These are phyloP conservation scores for Phenganax marumi DNA, from an alignment of 92 coral and sea anemone genomes.

Conservation along the genomic window DNA sequence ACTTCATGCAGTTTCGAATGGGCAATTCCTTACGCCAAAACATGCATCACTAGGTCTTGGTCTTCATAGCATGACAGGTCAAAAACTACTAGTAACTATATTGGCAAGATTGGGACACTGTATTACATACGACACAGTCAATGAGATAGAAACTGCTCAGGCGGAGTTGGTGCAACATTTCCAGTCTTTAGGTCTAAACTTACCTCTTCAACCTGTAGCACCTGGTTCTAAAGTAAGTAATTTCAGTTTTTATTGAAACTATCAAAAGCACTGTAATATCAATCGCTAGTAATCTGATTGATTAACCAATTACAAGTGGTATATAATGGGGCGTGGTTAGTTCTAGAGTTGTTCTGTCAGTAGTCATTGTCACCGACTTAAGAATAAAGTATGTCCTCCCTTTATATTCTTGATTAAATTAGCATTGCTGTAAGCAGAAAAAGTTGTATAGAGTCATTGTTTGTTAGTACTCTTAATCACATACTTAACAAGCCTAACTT, in stretches of 20 bases:
- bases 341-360: too few relatives aligned
- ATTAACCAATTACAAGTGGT: too few relatives aligned
- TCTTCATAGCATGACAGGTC: conserved; percentile 22
- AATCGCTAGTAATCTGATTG: too few relatives aligned
- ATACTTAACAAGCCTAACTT: neutral
- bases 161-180: conserved; percentile 32
- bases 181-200: neutral
- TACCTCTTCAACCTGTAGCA: neutral
- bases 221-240: neutral
- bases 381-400: too few relatives aligned
- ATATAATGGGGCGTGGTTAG: too few relatives aligned
- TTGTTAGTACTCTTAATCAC: too few relatives aligned
- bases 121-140: conserved; percentile 10
- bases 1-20: conserved; percentile 14
- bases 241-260: neutral
- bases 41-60: conserved; percentile 38
- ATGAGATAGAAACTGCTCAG: conserved; percentile 9
- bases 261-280: neutral
- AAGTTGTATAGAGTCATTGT: too few relatives aligned
- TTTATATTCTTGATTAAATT: too few relatives aligned
- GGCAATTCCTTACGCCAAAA: conserved; percentile 19
- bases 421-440: neutral
- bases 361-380: too few relatives aligned
- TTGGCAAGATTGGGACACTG: conserved; percentile 22
- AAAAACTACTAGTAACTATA: conserved; percentile 14